A percentile compares a stretch with the other conserved stretches of the same genome.
Conservation (phyloP, 2,888 invertebrate species). For the Hypomecis punctinalis region DNA sequence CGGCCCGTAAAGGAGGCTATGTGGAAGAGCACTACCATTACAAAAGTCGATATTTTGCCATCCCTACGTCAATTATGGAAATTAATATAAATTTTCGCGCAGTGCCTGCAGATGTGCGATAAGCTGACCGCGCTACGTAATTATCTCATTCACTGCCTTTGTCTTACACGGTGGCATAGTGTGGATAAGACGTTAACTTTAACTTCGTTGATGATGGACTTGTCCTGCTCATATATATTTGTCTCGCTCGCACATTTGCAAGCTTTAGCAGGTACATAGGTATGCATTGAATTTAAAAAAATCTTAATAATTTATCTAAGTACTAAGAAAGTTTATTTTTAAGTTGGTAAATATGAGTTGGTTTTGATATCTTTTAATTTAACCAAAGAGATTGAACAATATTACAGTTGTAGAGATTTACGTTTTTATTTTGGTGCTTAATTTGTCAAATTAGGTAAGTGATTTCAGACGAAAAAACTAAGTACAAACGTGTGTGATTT, state of each 20-base stretch:
- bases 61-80: conserved; percentile 40
- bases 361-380: too few species aligned
- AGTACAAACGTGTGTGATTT: too few species aligned
- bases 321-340: too few species aligned
- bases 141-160: conserved; percentile 32
- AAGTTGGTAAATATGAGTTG: too few species aligned
- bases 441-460: too few species aligned
- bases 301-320: background rate
- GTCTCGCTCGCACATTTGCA: background rate
- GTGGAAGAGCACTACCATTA: too few species aligned
- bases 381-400: too few species aligned
- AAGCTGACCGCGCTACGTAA: conserved; percentile 26
- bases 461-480: too few species aligned
- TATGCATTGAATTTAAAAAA: background rate
- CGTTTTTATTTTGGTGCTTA: too few species aligned
- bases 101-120: conserved; percentile 33
- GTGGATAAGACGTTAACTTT: conserved; percentile 14
- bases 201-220: background rate
- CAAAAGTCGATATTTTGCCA: conserved; percentile 17
- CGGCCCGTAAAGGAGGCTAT: too few species aligned
- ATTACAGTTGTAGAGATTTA: too few species aligned
- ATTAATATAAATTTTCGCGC: conserved; percentile 44
- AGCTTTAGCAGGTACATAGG: background rate
- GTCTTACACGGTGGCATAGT: conserved; percentile 16
- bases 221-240: background rate